Evolutionary conservation across 2,113 vertebrate genomes (phyloP).

Genomic region (Cairina moschata): DNA sequence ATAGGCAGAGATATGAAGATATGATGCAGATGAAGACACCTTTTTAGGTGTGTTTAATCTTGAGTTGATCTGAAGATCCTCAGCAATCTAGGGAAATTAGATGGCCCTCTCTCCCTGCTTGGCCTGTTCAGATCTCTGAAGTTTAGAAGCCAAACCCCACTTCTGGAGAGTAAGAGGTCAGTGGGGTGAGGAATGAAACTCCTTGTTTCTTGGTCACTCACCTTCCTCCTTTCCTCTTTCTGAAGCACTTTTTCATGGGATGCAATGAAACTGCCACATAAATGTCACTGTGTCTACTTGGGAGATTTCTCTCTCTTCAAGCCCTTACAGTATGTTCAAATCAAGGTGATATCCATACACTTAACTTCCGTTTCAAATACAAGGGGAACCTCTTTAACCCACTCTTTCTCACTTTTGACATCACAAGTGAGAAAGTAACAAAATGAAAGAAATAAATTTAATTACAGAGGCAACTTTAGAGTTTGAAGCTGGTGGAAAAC

Average conservation of each 20-base stretch:
- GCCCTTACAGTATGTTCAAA: not conserved
- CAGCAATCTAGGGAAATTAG: not conserved
- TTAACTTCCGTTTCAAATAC: not conserved
- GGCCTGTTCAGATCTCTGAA: not conserved
- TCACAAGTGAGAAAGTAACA: not conserved
- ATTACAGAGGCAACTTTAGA: not conserved
- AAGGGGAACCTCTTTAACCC: not conserved
- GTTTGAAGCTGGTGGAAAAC: not conserved
- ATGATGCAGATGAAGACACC: not conserved
- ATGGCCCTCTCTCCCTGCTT: not conserved
- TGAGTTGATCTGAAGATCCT: not conserved
- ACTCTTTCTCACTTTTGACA: not conserved
- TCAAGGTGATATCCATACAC: not conserved
- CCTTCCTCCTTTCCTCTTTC: not conserved
- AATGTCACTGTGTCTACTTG: not conserved
- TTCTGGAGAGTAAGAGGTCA: not conserved
- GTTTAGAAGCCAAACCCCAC: not conserved
- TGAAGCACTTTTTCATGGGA: not conserved
- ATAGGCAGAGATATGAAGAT: not conserved
- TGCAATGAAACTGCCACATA: not conserved
- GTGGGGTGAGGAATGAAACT: not conserved
- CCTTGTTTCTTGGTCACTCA: not conserved
- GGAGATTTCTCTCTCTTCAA: not conserved
- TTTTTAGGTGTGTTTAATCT: not conserved
- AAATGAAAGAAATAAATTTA: not conserved